Evolutionary conservation across 35 echinoderm and acorn worm genomes (phyloP).

Genomic region (Heliocidaris erythrogramma): DNA sequence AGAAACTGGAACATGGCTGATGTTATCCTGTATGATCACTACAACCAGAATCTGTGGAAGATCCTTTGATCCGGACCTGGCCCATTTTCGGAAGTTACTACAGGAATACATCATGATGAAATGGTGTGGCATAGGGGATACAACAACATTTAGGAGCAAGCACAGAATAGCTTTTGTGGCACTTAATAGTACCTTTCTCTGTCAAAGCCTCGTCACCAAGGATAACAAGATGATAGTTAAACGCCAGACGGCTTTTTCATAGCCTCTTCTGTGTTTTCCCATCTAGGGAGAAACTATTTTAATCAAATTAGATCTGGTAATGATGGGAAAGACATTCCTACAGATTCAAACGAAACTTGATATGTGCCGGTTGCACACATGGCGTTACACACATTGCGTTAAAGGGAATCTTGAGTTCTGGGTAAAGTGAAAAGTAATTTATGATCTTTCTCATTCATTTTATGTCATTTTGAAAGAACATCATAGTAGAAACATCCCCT

Average conservation of each 20-base stretch:
- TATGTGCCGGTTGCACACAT: too few species aligned
- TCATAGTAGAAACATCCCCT: too few species aligned
- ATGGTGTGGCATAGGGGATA: not conserved
- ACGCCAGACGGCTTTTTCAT: not conserved
- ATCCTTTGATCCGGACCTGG: slow-evolving; percentile 46
- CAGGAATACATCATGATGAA: not conserved
- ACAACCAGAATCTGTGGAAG: slow-evolving; percentile 47
- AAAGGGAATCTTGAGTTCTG: too few species aligned
- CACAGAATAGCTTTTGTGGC: not conserved
- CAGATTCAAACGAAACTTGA: too few species aligned
- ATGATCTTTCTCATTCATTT: too few species aligned
- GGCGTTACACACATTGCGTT: too few species aligned
- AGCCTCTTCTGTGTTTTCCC: not conserved
- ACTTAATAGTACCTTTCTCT: not conserved
- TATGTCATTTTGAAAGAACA: too few species aligned
- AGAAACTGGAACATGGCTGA: slow-evolving; percentile 49
- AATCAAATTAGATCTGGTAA: too few species aligned
- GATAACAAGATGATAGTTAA: not conserved
- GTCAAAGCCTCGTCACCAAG: not conserved
- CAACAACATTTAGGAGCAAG: not conserved
- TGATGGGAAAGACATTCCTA: too few species aligned
- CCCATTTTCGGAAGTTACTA: slow-evolving; percentile 13
- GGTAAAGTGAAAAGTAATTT: too few species aligned
- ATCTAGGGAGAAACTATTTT: too few species aligned
- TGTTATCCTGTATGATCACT: slow-evolving; percentile 48